Evolutionary conservation across 2,888 invertebrate species (phyloP), one percentile per base, ranked within the genome.

Genomic region (Pocota personata): DNA sequence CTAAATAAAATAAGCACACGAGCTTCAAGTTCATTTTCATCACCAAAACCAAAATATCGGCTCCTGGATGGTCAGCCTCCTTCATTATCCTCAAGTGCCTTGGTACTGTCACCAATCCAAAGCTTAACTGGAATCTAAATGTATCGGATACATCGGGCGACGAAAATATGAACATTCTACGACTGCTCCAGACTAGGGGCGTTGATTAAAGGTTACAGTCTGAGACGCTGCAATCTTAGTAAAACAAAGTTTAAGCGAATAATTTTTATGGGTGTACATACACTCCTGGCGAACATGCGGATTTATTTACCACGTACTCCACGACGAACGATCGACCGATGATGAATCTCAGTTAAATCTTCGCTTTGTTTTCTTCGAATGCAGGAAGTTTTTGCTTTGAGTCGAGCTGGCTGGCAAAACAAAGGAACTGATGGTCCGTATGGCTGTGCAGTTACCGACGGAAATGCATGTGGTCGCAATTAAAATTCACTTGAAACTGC

Each of bases 391-490:
- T 69, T 64, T 43, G 40, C 40, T 19, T 55, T 40, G 30, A 80
- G 21, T 35, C 50, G 37, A 62, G 21, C 58, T 55, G 35, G 16
- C 52, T 46, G 24, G 4, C 14, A 24, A 79, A 46, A 84, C 83
- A 84, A 84, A 79, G 73, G 35, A 79, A 84, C 69, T 75, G 69
- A 69, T 75, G 73, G 67, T 78, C 46, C 55, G 46, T 46, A 67
- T 46, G 82, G 35, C 8, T 24, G n/a, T 19, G 16, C 37, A 43
- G 30, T 21, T 19, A 64, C n/a, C 52, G 66, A 82, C 86, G 86
- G 86, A 86, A 86, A 72, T 60, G 82, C 86, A 86, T 82, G 76
- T 82, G 86, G 82, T 82, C 71, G 76, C 86, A 86, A 86, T 86
- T 86, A 82, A 86, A 82, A 86, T 86, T 86, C 86, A 82, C 66